Base-by-base conservation (phyloP, 2,113 vertebrate genomes). In the Campylomormyrus numenius region DNA sequence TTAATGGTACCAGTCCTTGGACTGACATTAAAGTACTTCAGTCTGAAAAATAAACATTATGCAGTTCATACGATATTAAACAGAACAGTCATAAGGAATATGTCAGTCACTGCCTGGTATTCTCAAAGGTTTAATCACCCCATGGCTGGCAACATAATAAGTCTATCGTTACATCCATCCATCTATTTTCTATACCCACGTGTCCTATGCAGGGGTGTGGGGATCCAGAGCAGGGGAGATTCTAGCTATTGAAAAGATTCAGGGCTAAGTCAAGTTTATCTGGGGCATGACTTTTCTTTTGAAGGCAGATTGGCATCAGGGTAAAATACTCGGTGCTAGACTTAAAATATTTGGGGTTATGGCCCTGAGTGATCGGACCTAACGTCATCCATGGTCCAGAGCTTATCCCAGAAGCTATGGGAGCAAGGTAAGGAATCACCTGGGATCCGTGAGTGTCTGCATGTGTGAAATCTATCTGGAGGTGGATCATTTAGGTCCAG, bases 21-120 rank as follows among this genome's bases (percentile, higher is more conserved):
- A 0, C 95, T 66, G 90, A 99, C 97, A 0, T 35, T 88, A 89
- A 99, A 99, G 90, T 92, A 92, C 0, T 74, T 3, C 0, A 0
- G 89, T 90, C 98, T 99, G 94, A 86, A 93, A 86, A 0, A 90
- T n/a, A 50, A 49, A n/a, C 31, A 49, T 86, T 45, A 85, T 50
- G 45, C 3, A 24, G 84, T 13, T 49, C 24, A 27, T 48, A n/a
- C 11, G 10, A 86, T 49, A 49, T 15, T 86, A 49, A 48, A 49
- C n/a, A 5, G 21, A 48, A 49, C n/a, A 5, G 21, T n/a, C n/a
- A 24, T 50, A 49, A 85, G 45, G 24, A 5, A 48, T 27, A 24
- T 35, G 13, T 80, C 35, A 80, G 74, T 80, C 13, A 80, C 74
- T 80, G 74, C 13, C 35, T 17, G 35, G 74, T 80, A 39, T 42